These are phyloP conservation scores for Steatornis caripensis DNA, from an alignment of 2,113 vertebrate genomes.

Conservation along the genomic window DNA sequence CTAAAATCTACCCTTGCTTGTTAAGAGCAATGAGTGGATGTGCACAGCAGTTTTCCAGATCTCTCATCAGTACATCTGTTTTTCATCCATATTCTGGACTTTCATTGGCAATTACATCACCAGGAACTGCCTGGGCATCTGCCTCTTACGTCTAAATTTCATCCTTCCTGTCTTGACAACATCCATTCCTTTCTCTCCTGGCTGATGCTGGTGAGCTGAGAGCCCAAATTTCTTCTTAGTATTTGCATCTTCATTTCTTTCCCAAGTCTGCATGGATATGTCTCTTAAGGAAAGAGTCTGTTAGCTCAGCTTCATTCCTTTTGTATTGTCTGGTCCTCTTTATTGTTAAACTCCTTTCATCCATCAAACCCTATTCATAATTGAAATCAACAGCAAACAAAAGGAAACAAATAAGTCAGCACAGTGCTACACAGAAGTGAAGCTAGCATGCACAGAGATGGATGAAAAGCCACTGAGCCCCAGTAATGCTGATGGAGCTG, in stretches of 20 bases:
- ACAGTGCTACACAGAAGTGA: background rate
- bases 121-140: background rate
- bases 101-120: background rate
- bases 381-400: slow-evolving; percentile 39
- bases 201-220: background rate
- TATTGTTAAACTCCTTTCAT: slow-evolving; percentile 9
- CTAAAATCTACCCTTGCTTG: background rate
- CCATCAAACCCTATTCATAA: background rate
- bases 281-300: background rate
- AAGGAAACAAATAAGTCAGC: slow-evolving; percentile 39
- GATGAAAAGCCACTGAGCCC: slow-evolving; percentile 12
- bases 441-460: background rate
- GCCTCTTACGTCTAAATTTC: background rate
- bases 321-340: background rate
- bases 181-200: background rate
- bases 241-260: background rate
- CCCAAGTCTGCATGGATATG: background rate
- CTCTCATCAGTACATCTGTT: background rate
- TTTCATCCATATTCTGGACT: background rate
- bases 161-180: background rate
- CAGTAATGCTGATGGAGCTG: background rate
- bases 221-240: background rate
- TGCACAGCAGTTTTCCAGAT: background rate
- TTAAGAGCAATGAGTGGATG: background rate
- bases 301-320: slow-evolving; percentile 5